A percentile compares a stretch with the other conserved stretches of the same genome.
Evolutionary conservation across 2,888 invertebrate genomes (phyloP).

Genomic region (Sphaerophoria taeniata): DNA sequence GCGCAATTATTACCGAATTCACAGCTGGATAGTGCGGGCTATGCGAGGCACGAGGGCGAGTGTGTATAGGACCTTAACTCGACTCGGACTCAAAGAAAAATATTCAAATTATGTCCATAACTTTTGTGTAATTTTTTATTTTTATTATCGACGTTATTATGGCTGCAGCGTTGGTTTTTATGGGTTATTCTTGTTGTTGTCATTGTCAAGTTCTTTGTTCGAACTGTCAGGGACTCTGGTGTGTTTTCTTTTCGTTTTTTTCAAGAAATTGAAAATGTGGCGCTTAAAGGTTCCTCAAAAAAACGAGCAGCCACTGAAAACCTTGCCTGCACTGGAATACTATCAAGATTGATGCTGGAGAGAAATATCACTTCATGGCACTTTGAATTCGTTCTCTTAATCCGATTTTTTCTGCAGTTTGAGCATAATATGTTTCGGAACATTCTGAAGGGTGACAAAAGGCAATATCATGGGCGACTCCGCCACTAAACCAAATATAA

Average conservation of each 20-base stretch:
- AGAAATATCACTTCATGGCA: slow-evolving; percentile 68
- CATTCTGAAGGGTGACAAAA: slow-evolving; percentile 23
- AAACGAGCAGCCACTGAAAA: slow-evolving; percentile 20
- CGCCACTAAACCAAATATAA: slow-evolving; percentile 31
- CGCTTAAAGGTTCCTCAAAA: slow-evolving; percentile 51
- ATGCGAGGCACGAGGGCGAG: not conserved
- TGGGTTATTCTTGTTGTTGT: slow-evolving; percentile 68
- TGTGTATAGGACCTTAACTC: not conserved
- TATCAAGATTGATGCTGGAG: slow-evolving; percentile 29
- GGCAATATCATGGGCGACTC: slow-evolving; percentile 15
- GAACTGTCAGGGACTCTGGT: slow-evolving; percentile 74
- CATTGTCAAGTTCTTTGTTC: slow-evolving; percentile 74
- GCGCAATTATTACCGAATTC: slow-evolving; percentile 75
- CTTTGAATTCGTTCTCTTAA: slow-evolving; percentile 56
- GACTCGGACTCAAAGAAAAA: slow-evolving; percentile 44
- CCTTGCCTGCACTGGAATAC: not conserved
- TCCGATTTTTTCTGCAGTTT: slow-evolving; percentile 71
- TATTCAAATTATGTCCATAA: slow-evolving; percentile 73
- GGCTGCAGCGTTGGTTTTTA: slow-evolving; percentile 57
- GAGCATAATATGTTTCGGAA: slow-evolving; percentile 69
- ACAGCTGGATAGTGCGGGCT: slow-evolving; percentile 74
- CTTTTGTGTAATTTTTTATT: slow-evolving; percentile 73
- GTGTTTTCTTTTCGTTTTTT: slow-evolving; percentile 12
- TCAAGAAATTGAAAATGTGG: slow-evolving; percentile 39
- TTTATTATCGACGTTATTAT: slow-evolving; percentile 64